Base-by-base conservation (phyloP, 2,113 vertebrate species). In the Onychorhynchus coronatus region DNA sequence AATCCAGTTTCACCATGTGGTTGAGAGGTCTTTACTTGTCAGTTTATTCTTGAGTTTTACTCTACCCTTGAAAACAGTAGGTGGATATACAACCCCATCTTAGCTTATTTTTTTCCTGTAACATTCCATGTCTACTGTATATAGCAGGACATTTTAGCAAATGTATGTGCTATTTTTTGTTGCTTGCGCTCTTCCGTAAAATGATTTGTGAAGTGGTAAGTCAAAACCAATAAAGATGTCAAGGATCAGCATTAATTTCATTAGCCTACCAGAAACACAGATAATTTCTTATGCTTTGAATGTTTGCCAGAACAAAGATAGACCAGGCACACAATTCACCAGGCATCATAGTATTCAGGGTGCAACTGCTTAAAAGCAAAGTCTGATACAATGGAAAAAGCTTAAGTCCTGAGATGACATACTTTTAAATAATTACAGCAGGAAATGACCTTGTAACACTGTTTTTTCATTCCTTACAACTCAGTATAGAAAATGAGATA, bases 201-300 rank as follows among this genome's bases (percentile, higher is more conserved):
- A 93, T 87, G 7, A 63, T 84, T 85, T 89, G 28, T 84, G 86
- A 85, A 73, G 27, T 67, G 28, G 10, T 42, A 78, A 88, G 87
- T 79, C 79, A 86, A 89, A 88, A 93, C 13, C 42, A 88, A 94
- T 74, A 72, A 92, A 91, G 42, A 94, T 55, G 41, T 68, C 63
- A 93, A 74, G 50, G 35, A 79, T 75, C 50, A 82, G 44, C 66
- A 83, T 88, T 74, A 73, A 95, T 87, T 96, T 94, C 24, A 67
- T 85, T 81, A 81, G 28, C 30, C 74, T 86, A 87, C 47, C 70
- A 95, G 73, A 91, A 75, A 17, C 47, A 76, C n/a, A 68, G 52
- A 56, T 74, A 37, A 75, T 72, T 74, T 79, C 82, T 83, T 76
- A 72, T 22, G 23, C 30, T 76, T 89, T 93, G 79, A 88, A 50